A percentile compares a stretch with the other conserved stretches of the same genome.
phyloP scores from a whole-genome alignment of 1,140 invertebrate species.

The Rhysida immarginata region DNA sequence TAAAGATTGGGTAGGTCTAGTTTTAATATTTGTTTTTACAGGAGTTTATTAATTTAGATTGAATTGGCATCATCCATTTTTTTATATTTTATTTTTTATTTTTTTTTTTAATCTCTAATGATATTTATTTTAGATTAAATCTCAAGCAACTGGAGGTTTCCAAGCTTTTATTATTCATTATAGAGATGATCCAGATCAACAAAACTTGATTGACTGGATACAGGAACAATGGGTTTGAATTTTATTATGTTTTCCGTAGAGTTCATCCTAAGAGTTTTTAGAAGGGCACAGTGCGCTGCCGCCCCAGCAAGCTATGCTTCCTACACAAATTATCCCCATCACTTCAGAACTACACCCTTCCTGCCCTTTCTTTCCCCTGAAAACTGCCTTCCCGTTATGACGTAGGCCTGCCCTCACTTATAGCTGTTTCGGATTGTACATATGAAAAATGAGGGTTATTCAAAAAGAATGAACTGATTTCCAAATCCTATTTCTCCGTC shows the following conservation, averaged over 20 bases:
- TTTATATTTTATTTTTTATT: neutral
- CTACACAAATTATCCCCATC: too few species aligned
- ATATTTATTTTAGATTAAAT: constrained; percentile 67
- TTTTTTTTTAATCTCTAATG: constrained; percentile 1
- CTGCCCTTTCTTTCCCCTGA: too few species aligned
- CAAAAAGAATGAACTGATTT: too few species aligned
- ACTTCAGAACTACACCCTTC: too few species aligned
- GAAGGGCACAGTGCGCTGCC: too few species aligned
- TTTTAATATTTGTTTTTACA: constrained; percentile 24
- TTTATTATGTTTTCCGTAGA: neutral
- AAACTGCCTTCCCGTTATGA: too few species aligned
- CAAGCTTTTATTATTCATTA: constrained; percentile 91
- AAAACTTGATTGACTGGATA: constrained; percentile 97
- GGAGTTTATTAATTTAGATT: constrained; percentile 3
- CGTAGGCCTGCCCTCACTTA: too few species aligned
- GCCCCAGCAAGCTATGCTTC: too few species aligned
- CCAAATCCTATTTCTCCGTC: too few species aligned
- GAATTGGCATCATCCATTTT: neutral
- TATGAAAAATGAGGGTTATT: too few species aligned
- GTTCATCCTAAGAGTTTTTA: too few species aligned
- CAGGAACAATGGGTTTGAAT: constrained; percentile 82
- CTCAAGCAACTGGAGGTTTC: constrained; percentile 76
- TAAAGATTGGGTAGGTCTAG: constrained; percentile 76
- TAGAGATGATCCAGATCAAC: constrained; percentile 91
- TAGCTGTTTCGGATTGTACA: too few species aligned